Evolutionary conservation across 2,888 invertebrate genomes (phyloP), one percentile per base, ranked within the genome.

Genomic region (Eurois occulta): DNA sequence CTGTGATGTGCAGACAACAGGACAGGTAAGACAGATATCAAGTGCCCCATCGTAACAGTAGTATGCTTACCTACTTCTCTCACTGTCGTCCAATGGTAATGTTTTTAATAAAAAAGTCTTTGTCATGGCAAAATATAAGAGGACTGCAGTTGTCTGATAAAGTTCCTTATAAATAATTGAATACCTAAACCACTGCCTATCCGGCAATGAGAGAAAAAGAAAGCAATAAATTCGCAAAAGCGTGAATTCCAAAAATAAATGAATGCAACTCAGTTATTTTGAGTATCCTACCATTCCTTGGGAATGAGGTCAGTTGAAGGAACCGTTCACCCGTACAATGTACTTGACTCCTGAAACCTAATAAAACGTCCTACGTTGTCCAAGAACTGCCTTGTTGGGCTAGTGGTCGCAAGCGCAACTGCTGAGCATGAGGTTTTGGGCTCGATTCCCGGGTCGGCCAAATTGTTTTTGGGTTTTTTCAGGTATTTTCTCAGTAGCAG

Each of bases 291-390:
- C n/a, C 24, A 11, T 28, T 1, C 3, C 4, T n/a, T 43, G 10
- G 80, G 28, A 67, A 80, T 10, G 48, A 67, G 28, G 35, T 62
- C 43, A 32, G 18, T 60, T 38, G 46, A 46, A 62, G 58, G 28
- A n/a, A 10, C 5, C 35, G 5, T 60, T 21, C 11, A 48, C 7
- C 28, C 7, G 60, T 18, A 55, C 18, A 62, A 21, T n/a, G 4
- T 18, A 35, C 21, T 43, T 60, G 16, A 38, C 3, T 38, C 52
- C 18, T 35, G 32, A 32, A 62, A 64, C 38, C 18, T 79, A 71
- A 79, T 55, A 55, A n/a, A 35, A 46, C 43, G 16, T 11, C 16
- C 1, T 8, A 46, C 16, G 16, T 43, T 43, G 43, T 43, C 16
- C 4, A 43, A 43, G 35, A 52, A 10, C 24, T 52, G 24, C 24